Evolutionary conservation across 2,888 invertebrate species (phyloP), one percentile per base, ranked within the genome.

Genomic region (Tineola bisselliella): DNA sequence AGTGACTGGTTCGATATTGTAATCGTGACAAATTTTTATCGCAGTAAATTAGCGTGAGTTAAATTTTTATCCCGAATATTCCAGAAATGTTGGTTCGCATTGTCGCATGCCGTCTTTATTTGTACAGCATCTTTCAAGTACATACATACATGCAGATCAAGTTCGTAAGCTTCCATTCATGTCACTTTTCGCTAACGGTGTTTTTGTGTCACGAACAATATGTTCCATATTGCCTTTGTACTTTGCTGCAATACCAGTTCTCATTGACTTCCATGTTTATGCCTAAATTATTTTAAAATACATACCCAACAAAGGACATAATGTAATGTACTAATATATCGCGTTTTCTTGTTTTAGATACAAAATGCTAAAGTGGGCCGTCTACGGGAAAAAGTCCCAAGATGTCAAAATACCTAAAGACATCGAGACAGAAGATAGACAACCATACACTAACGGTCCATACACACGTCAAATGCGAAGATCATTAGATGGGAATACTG

Each of bases 351-450:
- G 31, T 86, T 81, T 11, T 81, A 86, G 86, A 67, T 69, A 61
- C 65, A 87, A 73, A 70, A 90, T 90, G 90, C 78, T 90, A 69
- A 90, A 90, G 87, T 90, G 90, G 90, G 88, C 90, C 61, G 89
- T 90, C 11, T 84, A 84, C 65, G 81, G 76, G 64, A 84, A 84
- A 67, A 87, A 84, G 64, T 84, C 78, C 62, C 83, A 83, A 72
- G 81, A 81, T 8, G 68, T 68, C 56, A 73, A 71, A 63, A 65
- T 69, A 1, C 66, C 66, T 6, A 72, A 69, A 44, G 75, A 76
- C 38, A 64, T 65, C 15, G 74, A 76, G 58, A 66, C 67, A 25
- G 73, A 75, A 44, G 68, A 70, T 8, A 66, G 66, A 57, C 72
- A 75, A 5, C 67, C 70, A 8, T 76, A 70, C 33, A 64, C 67